These are phyloP conservation scores for Sciurus vulgaris DNA, from an alignment of 2,797 vertebrate species.

Conservation along the genomic window DNA sequence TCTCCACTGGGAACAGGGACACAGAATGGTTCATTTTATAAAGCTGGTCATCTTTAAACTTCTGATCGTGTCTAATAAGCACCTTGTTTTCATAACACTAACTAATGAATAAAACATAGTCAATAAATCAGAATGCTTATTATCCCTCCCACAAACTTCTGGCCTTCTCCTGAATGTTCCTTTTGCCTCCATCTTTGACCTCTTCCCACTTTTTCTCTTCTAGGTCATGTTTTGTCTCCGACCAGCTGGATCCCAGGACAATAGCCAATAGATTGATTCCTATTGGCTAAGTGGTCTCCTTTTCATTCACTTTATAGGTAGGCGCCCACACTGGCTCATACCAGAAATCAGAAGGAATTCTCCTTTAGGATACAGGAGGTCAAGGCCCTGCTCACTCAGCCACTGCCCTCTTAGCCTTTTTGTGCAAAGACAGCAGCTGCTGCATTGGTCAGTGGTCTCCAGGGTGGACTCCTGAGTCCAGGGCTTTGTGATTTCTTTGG, in stretches of 20 bases:
- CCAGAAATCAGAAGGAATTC: background rate
- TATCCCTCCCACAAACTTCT: background rate
- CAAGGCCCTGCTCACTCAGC: background rate
- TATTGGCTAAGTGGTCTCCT: background rate
- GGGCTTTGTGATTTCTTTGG: background rate
- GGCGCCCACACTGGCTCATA: background rate
- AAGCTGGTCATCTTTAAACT: background rate
- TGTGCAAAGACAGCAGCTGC: background rate
- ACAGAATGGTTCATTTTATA: background rate
- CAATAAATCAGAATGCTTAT: background rate
- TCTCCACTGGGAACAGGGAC: background rate
- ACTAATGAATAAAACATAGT: background rate
- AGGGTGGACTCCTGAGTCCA: background rate
- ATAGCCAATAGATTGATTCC: background rate
- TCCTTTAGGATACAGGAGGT: background rate
- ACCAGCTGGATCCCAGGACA: background rate
- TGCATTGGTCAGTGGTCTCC: background rate
- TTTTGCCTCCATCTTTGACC: background rate
- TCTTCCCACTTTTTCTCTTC: background rate
- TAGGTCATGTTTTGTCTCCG: background rate
- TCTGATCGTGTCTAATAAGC: background rate
- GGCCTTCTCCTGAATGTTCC: background rate
- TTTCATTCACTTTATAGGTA: background rate
- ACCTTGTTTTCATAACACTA: background rate
- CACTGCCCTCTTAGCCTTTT: background rate